Conservation (phyloP, 2,888 invertebrate species). For the Ectropis crepuscularia region DNA sequence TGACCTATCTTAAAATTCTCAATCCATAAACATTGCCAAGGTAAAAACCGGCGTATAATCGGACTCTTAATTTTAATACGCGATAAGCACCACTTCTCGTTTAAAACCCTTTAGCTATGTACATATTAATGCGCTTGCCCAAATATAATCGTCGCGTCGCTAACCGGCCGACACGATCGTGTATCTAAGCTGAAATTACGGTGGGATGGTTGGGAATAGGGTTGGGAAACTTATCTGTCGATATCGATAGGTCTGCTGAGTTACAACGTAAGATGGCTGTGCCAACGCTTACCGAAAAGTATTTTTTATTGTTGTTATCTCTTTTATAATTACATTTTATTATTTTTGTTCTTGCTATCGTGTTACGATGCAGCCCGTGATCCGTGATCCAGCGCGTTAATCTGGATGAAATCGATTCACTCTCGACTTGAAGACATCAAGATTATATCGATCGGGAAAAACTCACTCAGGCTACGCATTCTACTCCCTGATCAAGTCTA, state of each 20-base stretch:
- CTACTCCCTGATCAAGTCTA: no score
- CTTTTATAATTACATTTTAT: no score
- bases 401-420: no score
- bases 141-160: slow-evolving; percentile 28
- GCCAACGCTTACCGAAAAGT: no score
- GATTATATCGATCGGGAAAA: no score
- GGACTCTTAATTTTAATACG: slow-evolving; percentile 39
- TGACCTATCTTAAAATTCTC: background rate
- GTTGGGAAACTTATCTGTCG: slow-evolving; percentile 3
- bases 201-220: slow-evolving; percentile 6
- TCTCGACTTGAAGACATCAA: no score
- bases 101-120: slow-evolving; percentile 34
- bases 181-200: slow-evolving; percentile 24
- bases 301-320: no score
- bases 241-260: background rate
- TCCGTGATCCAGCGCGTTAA: no score
- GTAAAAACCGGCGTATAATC: slow-evolving; percentile 11
- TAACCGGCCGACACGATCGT: slow-evolving; percentile 26
- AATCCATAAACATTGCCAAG: slow-evolving; percentile 1
- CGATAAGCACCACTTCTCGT: slow-evolving; percentile 37
- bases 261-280: no score
- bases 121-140: slow-evolving; percentile 37
- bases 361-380: no score
- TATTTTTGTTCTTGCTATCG: no score
- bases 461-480: no score